Evolutionary conservation across 2,113 vertebrate genomes (phyloP).

Genomic region (Sclerurus mexicanus): DNA sequence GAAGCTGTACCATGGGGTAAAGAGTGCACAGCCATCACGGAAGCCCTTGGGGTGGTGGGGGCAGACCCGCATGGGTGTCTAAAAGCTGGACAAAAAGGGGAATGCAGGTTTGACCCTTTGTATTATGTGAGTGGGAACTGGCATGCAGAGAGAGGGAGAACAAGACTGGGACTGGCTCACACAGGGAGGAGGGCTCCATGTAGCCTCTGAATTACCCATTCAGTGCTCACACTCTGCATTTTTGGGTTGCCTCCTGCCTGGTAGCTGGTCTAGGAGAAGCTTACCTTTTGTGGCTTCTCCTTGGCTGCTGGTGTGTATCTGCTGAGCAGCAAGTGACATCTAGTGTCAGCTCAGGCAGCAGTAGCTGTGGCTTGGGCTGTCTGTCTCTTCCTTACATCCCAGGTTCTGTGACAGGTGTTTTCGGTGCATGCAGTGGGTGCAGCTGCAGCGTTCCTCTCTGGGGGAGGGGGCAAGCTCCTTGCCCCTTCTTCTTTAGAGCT

Average conservation of each 20-base stretch:
- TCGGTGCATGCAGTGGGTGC: fast-evolving
- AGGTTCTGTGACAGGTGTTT: background rate
- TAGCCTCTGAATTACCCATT: background rate
- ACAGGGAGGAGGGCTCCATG: background rate
- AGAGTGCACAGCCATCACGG: fast-evolving
- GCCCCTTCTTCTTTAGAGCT: background rate
- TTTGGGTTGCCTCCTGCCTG: background rate
- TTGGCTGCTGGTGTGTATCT: background rate
- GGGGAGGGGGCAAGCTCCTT: background rate
- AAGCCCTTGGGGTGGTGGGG: background rate
- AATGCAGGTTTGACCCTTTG: background rate
- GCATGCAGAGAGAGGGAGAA: background rate
- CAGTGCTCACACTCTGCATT: background rate
- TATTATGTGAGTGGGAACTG: background rate
- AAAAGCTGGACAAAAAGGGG: background rate
- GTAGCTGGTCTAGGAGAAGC: background rate
- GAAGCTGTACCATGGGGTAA: background rate
- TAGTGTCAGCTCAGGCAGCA: background rate
- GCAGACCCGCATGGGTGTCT: background rate
- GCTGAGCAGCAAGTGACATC: conserved; percentile 46
- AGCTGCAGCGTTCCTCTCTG: background rate
- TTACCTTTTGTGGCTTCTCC: background rate
- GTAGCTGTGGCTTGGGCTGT: background rate
- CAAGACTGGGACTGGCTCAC: background rate
- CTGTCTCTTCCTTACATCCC: background rate